Percentiles rank a stretch among this genome's conserved stretches.
These are phyloP conservation scores for Microcaecilia unicolor DNA, from an alignment of 2,797 vertebrate genomes.

Conservation along the genomic window DNA sequence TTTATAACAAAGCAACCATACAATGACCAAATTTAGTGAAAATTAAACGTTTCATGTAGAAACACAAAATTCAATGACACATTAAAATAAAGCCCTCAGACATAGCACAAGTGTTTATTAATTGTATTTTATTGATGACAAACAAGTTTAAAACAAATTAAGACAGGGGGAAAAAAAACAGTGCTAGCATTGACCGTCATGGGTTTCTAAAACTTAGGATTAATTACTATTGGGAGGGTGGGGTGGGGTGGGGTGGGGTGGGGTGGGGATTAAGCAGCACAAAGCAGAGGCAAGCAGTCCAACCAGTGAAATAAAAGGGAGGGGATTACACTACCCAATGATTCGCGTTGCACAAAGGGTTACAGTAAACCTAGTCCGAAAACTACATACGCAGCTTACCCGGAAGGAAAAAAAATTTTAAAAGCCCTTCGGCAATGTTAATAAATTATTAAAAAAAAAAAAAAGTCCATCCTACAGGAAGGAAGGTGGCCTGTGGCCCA, in stretches of 20 bases:
- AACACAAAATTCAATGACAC: background rate
- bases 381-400: slow-evolving; percentile 40
- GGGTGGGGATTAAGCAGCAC: slow-evolving; percentile 39
- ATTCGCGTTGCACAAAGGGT: slow-evolving; percentile 45
- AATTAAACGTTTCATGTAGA: background rate
- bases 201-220: slow-evolving; percentile 35
- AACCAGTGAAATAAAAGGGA: slow-evolving; percentile 38
- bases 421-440: slow-evolving; percentile 53
- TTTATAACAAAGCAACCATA: slow-evolving; percentile 22
- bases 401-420: slow-evolving; percentile 26
- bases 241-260: too few species aligned
- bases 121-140: slow-evolving; percentile 56
- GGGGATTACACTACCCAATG: slow-evolving; percentile 28
- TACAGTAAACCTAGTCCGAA: slow-evolving; percentile 40
- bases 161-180: slow-evolving; percentile 46
- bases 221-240: slow-evolving; percentile 44
- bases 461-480: slow-evolving; percentile 52
- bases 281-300: slow-evolving; percentile 53
- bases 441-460: slow-evolving; percentile 53
- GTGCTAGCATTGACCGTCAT: slow-evolving; percentile 51
- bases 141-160: slow-evolving; percentile 70
- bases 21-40: slow-evolving; percentile 21
- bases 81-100: background rate
- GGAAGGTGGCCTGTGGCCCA: slow-evolving; percentile 60
- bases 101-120: slow-evolving; percentile 61